Evolutionary conservation across 2,888 invertebrate species (phyloP).

Genomic region (Clunio marinus): DNA sequence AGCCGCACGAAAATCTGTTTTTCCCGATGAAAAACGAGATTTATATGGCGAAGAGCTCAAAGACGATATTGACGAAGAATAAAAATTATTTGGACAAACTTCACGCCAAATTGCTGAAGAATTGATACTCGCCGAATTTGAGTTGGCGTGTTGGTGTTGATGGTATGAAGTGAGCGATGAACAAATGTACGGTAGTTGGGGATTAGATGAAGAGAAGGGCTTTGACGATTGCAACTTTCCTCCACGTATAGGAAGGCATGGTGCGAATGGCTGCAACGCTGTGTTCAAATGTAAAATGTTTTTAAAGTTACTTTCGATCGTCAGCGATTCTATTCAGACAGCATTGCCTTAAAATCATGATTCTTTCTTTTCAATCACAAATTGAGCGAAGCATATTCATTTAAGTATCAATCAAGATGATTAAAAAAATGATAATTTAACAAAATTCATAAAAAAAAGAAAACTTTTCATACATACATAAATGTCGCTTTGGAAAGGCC

Average conservation of each 20-base stretch:
- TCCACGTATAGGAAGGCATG: conserved; percentile 51
- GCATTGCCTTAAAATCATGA: background rate
- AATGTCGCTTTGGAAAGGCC: conserved; percentile 12
- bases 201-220: conserved; percentile 52
- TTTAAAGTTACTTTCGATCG: background rate
- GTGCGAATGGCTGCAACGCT: conserved; percentile 53
- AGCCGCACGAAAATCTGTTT: conserved; percentile 40
- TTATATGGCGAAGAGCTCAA: conserved; percentile 46
- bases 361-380: background rate
- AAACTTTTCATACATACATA: conserved; percentile 3
- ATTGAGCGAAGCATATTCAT: background rate
- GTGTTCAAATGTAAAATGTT: background rate
- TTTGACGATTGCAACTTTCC: conserved; percentile 52
- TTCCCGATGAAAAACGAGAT: conserved; percentile 45
- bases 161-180: conserved; percentile 41
- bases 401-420: background rate
- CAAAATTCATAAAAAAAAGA: background rate
- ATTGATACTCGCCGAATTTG: conserved; percentile 49
- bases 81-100: conserved; percentile 52
- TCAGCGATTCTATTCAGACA: background rate
- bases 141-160: conserved; percentile 35
- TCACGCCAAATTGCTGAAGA: conserved; percentile 53
- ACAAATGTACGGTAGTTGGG: conserved; percentile 51
- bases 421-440: background rate
- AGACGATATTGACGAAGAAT: conserved; percentile 50